phyloP scores from a whole-genome alignment of 37 sponge, comb jelly and placozoan genomes.

The Spongia lamella region DNA sequence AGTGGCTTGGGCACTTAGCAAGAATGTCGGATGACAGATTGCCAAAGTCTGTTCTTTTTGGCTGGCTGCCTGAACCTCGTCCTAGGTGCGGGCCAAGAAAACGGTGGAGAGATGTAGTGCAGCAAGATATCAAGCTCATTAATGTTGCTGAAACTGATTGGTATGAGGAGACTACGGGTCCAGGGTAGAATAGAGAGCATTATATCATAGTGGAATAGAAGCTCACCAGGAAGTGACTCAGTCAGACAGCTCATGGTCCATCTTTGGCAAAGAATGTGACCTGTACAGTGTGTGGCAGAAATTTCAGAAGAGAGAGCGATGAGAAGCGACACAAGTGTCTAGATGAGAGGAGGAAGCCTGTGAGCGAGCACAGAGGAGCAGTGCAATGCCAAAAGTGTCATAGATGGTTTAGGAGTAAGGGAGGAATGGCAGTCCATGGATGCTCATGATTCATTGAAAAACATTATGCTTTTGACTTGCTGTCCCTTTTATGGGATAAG shows the following conservation, averaged over 20 bases:
- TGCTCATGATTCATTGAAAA: constrained; percentile 2
- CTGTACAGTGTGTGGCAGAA: constrained; percentile 10
- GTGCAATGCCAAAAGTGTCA: constrained; percentile 18
- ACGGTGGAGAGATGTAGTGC: constrained; percentile 28
- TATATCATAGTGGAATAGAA: neutral
- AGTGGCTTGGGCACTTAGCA: constrained; percentile 38
- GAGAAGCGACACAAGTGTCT: constrained; percentile 32
- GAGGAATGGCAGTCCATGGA: constrained; percentile 15
- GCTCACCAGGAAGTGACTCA: no score
- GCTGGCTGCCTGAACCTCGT: constrained; percentile 19
- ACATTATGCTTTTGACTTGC: no score
- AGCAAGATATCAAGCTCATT: constrained; percentile 7
- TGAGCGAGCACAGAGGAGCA: constrained; percentile 26
- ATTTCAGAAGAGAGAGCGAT: constrained; percentile 9
- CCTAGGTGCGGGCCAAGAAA: constrained; percentile 25
- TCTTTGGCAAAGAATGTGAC: neutral
- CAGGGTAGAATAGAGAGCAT: neutral
- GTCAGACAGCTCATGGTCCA: neutral
- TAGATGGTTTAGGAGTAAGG: constrained; percentile 23
- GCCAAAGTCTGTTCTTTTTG: constrained; percentile 27
- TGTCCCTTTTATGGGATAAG: no score
- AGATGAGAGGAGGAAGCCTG: constrained; percentile 21
- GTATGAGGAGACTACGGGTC: constrained; percentile 14
- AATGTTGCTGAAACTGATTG: constrained; percentile 15
- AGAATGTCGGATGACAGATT: constrained; percentile 23